Evolutionary conservation across 2,797 vertebrate genomes (phyloP).

Genomic region (Myotis pilosus): DNA sequence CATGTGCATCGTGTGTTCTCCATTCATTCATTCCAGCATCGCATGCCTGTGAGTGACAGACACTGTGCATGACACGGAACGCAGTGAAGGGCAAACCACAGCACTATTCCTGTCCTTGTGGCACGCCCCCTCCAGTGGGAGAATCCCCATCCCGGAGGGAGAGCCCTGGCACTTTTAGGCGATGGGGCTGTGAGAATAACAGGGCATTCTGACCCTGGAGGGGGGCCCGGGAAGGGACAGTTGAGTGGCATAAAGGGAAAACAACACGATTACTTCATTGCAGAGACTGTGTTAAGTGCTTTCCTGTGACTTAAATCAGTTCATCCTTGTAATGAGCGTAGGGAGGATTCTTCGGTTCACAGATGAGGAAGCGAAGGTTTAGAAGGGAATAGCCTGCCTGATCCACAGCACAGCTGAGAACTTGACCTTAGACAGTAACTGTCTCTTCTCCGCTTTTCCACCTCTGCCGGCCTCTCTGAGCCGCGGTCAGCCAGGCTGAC

Average conservation of each 20-base stretch:
- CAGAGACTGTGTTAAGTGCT: background rate
- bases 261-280: background rate
- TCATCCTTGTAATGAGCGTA: background rate
- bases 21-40: background rate
- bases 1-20: background rate
- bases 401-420: background rate
- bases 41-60: background rate
- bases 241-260: background rate
- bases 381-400: background rate
- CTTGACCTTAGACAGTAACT: background rate
- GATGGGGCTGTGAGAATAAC: rapidly evolving
- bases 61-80: background rate
- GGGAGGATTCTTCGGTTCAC: background rate
- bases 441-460: background rate
- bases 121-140: background rate
- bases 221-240: background rate
- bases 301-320: background rate
- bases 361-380: background rate
- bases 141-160: background rate
- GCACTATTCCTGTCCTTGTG: background rate
- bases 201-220: background rate
- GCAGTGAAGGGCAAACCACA: no score
- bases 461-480: background rate
- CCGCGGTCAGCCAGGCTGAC: background rate
- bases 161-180: no score